Evolutionary conservation across 2,888 invertebrate genomes (phyloP), one percentile per base, ranked within the genome.

Genomic region (Dryadula phaetusa): DNA sequence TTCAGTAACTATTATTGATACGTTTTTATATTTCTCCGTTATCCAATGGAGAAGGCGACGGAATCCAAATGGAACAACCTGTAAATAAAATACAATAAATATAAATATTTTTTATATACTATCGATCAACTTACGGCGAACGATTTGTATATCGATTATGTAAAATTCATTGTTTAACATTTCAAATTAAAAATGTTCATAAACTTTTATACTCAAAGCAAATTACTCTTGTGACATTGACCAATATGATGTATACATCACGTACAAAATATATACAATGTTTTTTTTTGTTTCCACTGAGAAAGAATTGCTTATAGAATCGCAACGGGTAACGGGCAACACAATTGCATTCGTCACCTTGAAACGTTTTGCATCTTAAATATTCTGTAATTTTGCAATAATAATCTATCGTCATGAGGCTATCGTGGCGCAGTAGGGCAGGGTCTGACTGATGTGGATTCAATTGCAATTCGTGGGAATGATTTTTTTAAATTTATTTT

Each of bases 31-130:
- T 2, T 86, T 88, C 56, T 89, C 86, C 61, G 93, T 89, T 64
- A 95, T 91, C 89, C 93, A 94, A 4, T 88, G 84, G 5, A 95
- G 83, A 0, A 94, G 79, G 32, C 93, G 91, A 44, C 94, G 88
- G 77, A 95, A 92, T 14, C 94, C 94, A 77, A 93, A 93, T 0
- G 95, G 94, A 20, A 93, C 94, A 14, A 93, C 93, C 94, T 94
- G 79, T 10, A 73, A 44, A 47, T 40, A 61, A 47, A 56, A 54
- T 34, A 53, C n/a, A 28, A 61, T 40, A 5, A 20, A 16, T 32
- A 12, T 8, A 18, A 44, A 46, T 60, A 12, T n/a, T 7, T 16
- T 25, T 44, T 18, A 37, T 12, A 12, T 37, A 37, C 32, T 1
- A 34, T 8, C 8, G 1, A 34, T 1, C 7, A 7, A 7, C 4